Evolutionary conservation across 2,113 vertebrate genomes (phyloP).

Genomic region (Esox niger): DNA sequence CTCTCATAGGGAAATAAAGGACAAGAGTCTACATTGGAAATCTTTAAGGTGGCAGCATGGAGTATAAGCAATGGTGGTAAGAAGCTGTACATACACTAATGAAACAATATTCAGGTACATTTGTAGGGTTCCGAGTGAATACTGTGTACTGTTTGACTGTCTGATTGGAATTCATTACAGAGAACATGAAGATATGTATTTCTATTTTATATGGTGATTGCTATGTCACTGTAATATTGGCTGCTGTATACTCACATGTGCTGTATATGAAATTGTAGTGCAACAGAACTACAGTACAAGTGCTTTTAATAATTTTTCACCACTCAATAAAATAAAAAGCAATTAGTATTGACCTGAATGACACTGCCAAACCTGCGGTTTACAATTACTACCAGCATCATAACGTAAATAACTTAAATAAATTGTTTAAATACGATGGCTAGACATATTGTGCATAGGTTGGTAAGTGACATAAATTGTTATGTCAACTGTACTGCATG

Average conservation of each 20-base stretch:
- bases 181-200: conserved; percentile 31
- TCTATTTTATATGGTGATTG: conserved; percentile 34
- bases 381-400: no score
- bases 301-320: no score
- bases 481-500: no score
- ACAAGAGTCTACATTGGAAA: conserved; percentile 51
- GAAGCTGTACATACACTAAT: conserved; percentile 57
- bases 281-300: neutral
- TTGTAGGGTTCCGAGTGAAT: conserved; percentile 46
- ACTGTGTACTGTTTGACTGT: conserved; percentile 38
- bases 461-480: no score
- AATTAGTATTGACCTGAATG: no score
- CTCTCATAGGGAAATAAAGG: conserved; percentile 69
- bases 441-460: no score
- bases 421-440: no score
- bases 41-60: conserved; percentile 36
- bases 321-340: no score
- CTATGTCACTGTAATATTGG: conserved; percentile 3
- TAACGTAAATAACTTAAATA: no score
- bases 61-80: conserved; percentile 48
- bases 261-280: neutral
- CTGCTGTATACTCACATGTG: neutral
- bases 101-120: conserved; percentile 59
- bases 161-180: conserved; percentile 63
- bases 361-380: no score